Percentiles rank a stretch among this genome's conserved stretches.
phyloP scores from a whole-genome alignment of 2,797 vertebrate species.

The Neomorphus geoffroyi region DNA sequence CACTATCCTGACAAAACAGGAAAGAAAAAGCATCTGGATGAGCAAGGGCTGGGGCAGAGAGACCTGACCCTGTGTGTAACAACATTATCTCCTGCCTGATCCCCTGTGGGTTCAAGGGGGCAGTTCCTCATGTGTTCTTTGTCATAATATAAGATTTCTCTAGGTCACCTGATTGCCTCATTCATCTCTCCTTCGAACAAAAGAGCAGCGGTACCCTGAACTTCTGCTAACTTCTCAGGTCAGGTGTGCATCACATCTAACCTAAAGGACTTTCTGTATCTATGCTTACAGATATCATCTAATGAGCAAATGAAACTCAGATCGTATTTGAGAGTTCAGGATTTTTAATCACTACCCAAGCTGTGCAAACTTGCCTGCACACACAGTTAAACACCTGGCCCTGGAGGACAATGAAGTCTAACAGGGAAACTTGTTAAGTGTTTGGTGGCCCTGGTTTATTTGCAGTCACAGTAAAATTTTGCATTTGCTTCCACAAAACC shows the following conservation, averaged over 20 bases:
- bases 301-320: neutral
- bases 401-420: neutral
- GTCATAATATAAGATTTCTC: conserved; percentile 34
- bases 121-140: neutral
- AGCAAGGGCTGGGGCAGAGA: neutral
- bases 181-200: neutral
- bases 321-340: neutral
- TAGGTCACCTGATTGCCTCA: conserved; percentile 15
- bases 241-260: neutral
- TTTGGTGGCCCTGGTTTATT: neutral
- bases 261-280: neutral
- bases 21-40: conserved; percentile 30
- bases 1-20: neutral
- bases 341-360: neutral
- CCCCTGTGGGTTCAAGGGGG: neutral
- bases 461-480: neutral
- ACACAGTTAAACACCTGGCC: neutral
- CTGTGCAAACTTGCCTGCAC: neutral
- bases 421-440: neutral
- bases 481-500: neutral
- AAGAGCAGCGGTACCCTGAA: neutral
- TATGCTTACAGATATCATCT: neutral
- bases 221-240: conserved; percentile 24
- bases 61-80: conserved; percentile 36
- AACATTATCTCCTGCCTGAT: conserved; percentile 20